Percentiles rank a stretch among this genome's conserved stretches.
These are phyloP conservation scores for Vimba vimba DNA, from an alignment of 2,113 vertebrate genomes.

Conservation along the genomic window DNA sequence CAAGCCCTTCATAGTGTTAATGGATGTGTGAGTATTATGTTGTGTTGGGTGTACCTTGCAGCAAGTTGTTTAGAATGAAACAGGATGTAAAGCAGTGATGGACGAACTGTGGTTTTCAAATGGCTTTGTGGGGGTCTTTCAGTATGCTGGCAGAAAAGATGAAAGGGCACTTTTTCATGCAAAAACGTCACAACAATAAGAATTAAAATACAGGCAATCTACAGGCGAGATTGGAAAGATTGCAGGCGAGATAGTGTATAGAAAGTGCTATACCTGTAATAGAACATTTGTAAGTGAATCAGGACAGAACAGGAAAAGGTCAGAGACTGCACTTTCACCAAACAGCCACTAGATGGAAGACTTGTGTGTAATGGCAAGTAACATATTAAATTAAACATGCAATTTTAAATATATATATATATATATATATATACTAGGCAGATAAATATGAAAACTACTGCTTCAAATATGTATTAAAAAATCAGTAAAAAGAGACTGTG, in stretches of 20 bases:
- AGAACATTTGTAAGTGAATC: not conserved
- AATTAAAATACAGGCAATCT: not conserved
- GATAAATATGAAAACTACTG: too few relatives aligned
- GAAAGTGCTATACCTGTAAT: not conserved
- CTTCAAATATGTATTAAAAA: too few relatives aligned
- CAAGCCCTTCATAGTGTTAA: conserved; percentile 59
- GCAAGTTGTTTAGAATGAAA: not conserved
- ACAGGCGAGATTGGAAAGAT: too few relatives aligned
- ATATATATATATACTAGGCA: too few relatives aligned
- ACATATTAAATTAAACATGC: too few relatives aligned
- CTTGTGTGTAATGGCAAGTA: not conserved
- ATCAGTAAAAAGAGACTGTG: too few relatives aligned
- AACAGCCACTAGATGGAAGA: conserved; percentile 63
- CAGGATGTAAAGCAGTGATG: conserved; percentile 50
- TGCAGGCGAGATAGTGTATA: not conserved
- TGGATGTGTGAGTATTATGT: not conserved
- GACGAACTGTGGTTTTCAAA: conserved; percentile 55
- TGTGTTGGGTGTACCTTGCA: not conserved
- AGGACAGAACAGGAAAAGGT: not conserved
- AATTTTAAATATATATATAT: too few relatives aligned
- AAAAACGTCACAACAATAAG: conserved; percentile 4
- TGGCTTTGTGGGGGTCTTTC: conserved; percentile 23
- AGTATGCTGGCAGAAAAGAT: not conserved
- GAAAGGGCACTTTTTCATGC: not conserved
- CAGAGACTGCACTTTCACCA: not conserved